These are phyloP conservation scores for Corythoichthys intestinalis DNA, from an alignment of 2,113 vertebrate genomes.

Conservation along the genomic window DNA sequence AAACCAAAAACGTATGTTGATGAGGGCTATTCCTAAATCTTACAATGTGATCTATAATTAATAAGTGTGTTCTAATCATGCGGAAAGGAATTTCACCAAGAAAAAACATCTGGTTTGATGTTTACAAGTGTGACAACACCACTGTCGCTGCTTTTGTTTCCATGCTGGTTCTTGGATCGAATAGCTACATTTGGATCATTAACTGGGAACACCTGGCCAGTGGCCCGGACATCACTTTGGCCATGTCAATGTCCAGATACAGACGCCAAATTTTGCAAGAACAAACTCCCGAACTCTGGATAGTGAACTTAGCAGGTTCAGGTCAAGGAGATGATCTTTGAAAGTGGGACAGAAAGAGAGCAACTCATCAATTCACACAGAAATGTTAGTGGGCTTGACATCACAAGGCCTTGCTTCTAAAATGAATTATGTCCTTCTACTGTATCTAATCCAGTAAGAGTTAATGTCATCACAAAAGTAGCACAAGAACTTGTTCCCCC, in stretches of 20 bases:
- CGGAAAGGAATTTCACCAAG: no score
- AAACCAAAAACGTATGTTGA: no score
- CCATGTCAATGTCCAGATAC: background rate
- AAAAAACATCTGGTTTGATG: no score
- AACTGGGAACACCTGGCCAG: background rate
- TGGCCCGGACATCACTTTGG: background rate
- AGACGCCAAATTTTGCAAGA: background rate
- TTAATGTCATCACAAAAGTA: background rate
- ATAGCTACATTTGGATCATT: background rate
- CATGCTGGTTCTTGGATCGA: background rate
- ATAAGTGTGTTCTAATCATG: no score
- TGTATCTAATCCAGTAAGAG: no score
- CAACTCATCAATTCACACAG: background rate
- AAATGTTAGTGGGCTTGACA: background rate
- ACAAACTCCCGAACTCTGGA: background rate
- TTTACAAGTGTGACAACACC: background rate
- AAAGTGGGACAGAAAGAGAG: background rate
- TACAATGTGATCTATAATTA: no score
- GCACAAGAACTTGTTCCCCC: background rate
- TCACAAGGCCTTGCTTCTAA: background rate
- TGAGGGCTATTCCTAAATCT: no score
- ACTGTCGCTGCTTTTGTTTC: background rate
- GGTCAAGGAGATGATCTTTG: background rate
- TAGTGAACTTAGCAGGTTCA: background rate
- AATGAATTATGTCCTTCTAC: background rate